A percentile compares a stretch with the other conserved stretches of the same genome.
Evolutionary conservation across 1,140 invertebrate species (phyloP).

Genomic region (Drosophila takahashii): DNA sequence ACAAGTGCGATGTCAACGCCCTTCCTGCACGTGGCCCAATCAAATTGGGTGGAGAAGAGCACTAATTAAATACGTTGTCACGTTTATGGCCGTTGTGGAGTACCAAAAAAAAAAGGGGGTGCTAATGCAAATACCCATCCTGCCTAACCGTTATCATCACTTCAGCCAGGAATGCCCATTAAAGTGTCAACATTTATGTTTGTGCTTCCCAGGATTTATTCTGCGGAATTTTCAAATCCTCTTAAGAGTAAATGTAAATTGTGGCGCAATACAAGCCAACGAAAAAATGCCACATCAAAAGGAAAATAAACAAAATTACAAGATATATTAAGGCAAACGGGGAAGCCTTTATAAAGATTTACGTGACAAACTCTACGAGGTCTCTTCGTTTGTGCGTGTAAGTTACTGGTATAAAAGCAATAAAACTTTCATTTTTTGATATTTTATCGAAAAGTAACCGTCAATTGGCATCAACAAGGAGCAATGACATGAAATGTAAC

Average conservation of each 20-base stretch:
- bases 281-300: slow-evolving; percentile 21
- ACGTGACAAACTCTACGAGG: slow-evolving; percentile 16
- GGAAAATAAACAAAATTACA: slow-evolving; percentile 1
- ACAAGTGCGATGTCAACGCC: slow-evolving; percentile 60
- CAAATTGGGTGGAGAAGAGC: slow-evolving; percentile 11
- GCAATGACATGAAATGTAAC: slow-evolving; percentile 75
- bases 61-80: slow-evolving; percentile 66
- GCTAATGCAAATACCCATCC: slow-evolving; percentile 42
- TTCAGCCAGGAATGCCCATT: slow-evolving; percentile 26
- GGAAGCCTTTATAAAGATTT: slow-evolving; percentile 24
- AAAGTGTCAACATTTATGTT: slow-evolving; percentile 48
- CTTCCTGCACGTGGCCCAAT: slow-evolving; percentile 42
- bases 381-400: slow-evolving; percentile 58
- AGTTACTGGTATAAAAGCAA: slow-evolving; percentile 57
- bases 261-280: slow-evolving; percentile 5
- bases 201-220: not conserved
- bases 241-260: slow-evolving; percentile 44
- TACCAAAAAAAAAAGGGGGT: slow-evolving; percentile 3
- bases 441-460: slow-evolving; percentile 61
- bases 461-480: slow-evolving; percentile 75
- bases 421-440: slow-evolving; percentile 63
- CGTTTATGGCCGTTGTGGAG: slow-evolving; percentile 43
- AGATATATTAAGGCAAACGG: slow-evolving; percentile 1
- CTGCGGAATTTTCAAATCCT: slow-evolving; percentile 41
- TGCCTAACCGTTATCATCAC: slow-evolving; percentile 60